Evolutionary conservation across 1,140 invertebrate species (phyloP).

Genomic region (Pissodes strobi): DNA sequence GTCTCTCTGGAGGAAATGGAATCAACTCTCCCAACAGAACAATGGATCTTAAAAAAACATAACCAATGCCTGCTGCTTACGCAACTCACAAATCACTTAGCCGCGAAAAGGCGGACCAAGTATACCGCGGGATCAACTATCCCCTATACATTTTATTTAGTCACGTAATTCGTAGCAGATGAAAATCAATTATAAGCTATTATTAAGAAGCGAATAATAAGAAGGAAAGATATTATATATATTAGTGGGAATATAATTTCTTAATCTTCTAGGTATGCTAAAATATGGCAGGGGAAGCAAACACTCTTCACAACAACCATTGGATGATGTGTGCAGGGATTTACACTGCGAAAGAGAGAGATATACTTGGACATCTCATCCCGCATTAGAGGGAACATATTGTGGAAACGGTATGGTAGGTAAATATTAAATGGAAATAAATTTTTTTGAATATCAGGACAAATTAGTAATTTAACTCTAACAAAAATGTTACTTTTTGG

Average conservation of each 20-base stretch:
- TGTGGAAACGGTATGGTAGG: constrained; percentile 61
- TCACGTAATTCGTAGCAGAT: no score
- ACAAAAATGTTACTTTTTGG: neutral
- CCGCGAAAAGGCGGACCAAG: no score
- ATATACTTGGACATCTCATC: constrained; percentile 72
- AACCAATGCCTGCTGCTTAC: no score
- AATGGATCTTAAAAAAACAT: no score
- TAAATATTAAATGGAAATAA: constrained; percentile 12
- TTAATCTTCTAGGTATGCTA: constrained; percentile 58
- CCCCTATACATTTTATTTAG: no score
- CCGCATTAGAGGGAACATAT: constrained; percentile 63
- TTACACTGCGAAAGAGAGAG: constrained; percentile 66
- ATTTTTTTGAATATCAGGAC: no score
- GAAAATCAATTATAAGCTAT: no score
- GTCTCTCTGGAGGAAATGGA: no score
- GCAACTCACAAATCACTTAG: no score
- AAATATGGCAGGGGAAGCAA: constrained; percentile 63
- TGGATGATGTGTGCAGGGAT: constrained; percentile 64
- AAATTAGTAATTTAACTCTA: neutral
- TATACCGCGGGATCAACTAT: no score
- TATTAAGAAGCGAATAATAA: no score
- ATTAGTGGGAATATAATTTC: neutral
- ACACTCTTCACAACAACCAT: constrained; percentile 60
- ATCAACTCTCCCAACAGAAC: no score
- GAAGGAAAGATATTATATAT: neutral